Percentiles rank a stretch among this genome's conserved stretches.
These are phyloP conservation scores for Ormyrus pomaceus DNA, from an alignment of 2,888 invertebrate species.

Conservation along the genomic window DNA sequence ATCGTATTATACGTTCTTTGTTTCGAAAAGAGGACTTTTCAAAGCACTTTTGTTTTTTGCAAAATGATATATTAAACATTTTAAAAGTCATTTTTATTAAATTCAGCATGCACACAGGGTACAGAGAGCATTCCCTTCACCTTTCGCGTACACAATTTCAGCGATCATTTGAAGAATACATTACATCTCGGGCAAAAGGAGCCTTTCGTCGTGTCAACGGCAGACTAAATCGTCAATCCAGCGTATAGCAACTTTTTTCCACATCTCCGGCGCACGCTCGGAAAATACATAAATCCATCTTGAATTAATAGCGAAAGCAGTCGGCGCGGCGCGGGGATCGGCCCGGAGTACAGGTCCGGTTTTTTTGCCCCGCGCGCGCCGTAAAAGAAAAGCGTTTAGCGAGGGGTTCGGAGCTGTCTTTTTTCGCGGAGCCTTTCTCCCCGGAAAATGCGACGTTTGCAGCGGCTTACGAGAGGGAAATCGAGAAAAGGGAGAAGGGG, in stretches of 20 bases:
- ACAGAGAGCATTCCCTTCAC: background rate
- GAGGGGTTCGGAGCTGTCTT: constrained; percentile 13
- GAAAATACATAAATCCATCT: constrained; percentile 20
- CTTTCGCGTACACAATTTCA: background rate
- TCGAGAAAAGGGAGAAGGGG: constrained; percentile 7
- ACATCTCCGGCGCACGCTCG: no score
- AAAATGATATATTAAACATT: background rate
- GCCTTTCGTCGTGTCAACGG: background rate
- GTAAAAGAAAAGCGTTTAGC: constrained; percentile 43
- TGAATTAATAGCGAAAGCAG: constrained; percentile 6
- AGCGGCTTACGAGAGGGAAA: constrained; percentile 12
- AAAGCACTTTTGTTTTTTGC: background rate
- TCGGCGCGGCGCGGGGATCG: background rate
- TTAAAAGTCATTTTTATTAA: background rate
- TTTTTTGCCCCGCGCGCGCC: background rate
- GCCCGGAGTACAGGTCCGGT: constrained; percentile 1
- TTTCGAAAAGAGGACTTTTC: background rate
- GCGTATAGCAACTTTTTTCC: background rate
- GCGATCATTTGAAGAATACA: no score
- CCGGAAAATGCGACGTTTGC: constrained; percentile 40
- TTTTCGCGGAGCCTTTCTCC: background rate
- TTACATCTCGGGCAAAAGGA: no score
- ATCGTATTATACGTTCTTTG: background rate
- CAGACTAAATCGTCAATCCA: background rate
- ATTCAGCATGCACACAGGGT: background rate